These are phyloP conservation scores for Amblyopsis rosae DNA, from an alignment of 2,113 vertebrate genomes.

Conservation along the genomic window DNA sequence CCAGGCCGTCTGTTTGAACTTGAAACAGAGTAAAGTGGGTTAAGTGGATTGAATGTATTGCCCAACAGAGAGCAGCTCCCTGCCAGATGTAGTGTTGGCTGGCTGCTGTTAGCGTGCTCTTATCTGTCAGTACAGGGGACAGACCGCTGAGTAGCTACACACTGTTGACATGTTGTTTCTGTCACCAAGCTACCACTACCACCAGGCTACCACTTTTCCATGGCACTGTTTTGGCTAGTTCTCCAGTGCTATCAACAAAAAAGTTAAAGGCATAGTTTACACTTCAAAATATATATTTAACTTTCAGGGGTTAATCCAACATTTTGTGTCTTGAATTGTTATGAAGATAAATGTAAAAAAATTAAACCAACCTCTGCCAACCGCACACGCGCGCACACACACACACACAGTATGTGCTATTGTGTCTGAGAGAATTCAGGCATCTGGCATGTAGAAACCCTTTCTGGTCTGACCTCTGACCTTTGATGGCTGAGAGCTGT, in stretches of 20 bases:
- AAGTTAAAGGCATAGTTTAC: slow-evolving; percentile 24
- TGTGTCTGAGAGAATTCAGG: slow-evolving; percentile 66
- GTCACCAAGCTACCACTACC: slow-evolving; percentile 39
- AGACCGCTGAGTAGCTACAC: slow-evolving; percentile 39
- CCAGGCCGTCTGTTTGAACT: slow-evolving; percentile 56
- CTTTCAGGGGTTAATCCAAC: background rate
- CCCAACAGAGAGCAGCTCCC: slow-evolving; percentile 61
- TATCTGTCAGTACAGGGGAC: slow-evolving; percentile 54
- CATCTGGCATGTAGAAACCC: slow-evolving; percentile 72
- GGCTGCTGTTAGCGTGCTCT: slow-evolving; percentile 69
- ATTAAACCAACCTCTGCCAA: slow-evolving; percentile 9
- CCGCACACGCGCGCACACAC: slow-evolving; percentile 28
- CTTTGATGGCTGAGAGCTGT: slow-evolving; percentile 39
- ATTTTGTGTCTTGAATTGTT: background rate
- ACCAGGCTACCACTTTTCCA: slow-evolving; percentile 23
- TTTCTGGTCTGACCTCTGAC: slow-evolving; percentile 57
- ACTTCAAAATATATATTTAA: background rate
- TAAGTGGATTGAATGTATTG: slow-evolving; percentile 64
- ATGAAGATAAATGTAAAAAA: background rate
- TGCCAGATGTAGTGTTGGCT: slow-evolving; percentile 59
- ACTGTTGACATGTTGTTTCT: slow-evolving; percentile 53
- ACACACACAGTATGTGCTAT: slow-evolving; percentile 49
- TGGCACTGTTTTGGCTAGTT: slow-evolving; percentile 15
- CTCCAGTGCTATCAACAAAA: background rate
- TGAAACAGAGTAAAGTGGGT: slow-evolving; percentile 64